phyloP scores from a whole-genome alignment of 2,888 invertebrate genomes.

The Mesochorus sp. region DNA sequence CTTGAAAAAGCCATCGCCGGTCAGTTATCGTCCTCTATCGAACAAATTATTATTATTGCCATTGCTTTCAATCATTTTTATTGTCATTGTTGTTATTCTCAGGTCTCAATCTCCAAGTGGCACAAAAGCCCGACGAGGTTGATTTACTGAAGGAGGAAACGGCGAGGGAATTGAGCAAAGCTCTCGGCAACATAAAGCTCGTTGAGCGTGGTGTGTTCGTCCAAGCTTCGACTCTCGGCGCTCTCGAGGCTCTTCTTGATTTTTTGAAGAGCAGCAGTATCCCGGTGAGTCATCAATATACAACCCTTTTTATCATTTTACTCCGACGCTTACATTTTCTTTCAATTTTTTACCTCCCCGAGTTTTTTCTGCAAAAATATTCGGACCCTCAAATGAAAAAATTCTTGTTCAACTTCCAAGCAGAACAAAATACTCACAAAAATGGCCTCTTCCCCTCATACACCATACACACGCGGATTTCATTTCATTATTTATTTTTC shows the following conservation, averaged over 20 bases:
- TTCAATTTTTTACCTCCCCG: neutral
- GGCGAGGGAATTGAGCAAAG: slow-evolving; percentile 92
- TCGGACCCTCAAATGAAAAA: too few species aligned
- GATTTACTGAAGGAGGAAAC: slow-evolving; percentile 94
- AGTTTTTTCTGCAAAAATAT: slow-evolving; percentile 39
- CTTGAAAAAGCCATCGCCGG: slow-evolving; percentile 98
- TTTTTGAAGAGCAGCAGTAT: slow-evolving; percentile 96
- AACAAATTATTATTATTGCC: too few species aligned
- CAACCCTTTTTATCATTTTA: neutral
- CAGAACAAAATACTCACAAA: too few species aligned
- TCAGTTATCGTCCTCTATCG: slow-evolving; percentile 68
- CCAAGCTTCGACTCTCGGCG: slow-evolving; percentile 99
- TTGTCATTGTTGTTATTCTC: neutral
- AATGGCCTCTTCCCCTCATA: too few species aligned
- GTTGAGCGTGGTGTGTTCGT: slow-evolving; percentile 98
- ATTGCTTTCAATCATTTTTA: neutral
- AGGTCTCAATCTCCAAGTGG: slow-evolving; percentile 95
- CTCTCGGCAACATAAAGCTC: slow-evolving; percentile 95
- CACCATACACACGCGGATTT: too few species aligned
- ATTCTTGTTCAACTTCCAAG: too few species aligned
- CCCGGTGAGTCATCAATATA: slow-evolving; percentile 87
- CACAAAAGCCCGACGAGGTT: slow-evolving; percentile 96
- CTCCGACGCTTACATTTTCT: too few species aligned
- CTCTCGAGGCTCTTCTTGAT: slow-evolving; percentile 97
- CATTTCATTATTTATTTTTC: too few species aligned